Evolutionary conservation across 2,888 invertebrate species (phyloP), one percentile per base, ranked within the genome.

Genomic region (Camptogramma bilineatum): DNA sequence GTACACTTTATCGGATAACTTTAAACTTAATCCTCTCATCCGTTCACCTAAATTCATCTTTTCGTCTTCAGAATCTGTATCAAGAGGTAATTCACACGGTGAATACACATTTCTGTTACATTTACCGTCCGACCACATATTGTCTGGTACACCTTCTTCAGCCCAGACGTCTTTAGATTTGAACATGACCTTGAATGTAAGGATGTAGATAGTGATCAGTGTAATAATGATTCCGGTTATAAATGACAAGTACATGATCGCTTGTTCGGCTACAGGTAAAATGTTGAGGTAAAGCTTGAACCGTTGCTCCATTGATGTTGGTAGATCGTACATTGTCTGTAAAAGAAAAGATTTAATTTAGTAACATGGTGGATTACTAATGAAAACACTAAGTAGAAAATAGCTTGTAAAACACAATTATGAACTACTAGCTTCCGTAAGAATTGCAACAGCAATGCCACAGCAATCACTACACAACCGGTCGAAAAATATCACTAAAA

Each of bases 251-350:
- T 95, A 96, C 86, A 94, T 94, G 0, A 92, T 78, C 0, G 84
- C 85, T 62, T 90, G 87, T 80, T 96, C 95, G 0, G 95, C 91
- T 0, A 94, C 75, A 0, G 97, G 97, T 2, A 96, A 81, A 4
- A 96, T 93, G 79, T 96, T 96, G 4, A 97, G 85, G 82, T 97
- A 97, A 10, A 97, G 83, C 68, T 94, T 93, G 87, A 97, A 97
- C 21, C 95, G 94, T 28, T 93, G 88, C 61, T 94, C 92, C 73
- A 97, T 82, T 0, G 84, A 81, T 1, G 94, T 88, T 0, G 97
- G 96, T 2, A 97, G 90, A 2, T 93, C 87, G 75, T 94, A 93
- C 95, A 97, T 94, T 78, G 95, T 94, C 97, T 97, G 94, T 31
- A 86, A 89, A 78, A 71, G 16, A 58, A 10, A 34, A n/a, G 0